These are phyloP conservation scores for Brachirus orientalis DNA, from an alignment of 2,113 vertebrate species.

Conservation along the genomic window DNA sequence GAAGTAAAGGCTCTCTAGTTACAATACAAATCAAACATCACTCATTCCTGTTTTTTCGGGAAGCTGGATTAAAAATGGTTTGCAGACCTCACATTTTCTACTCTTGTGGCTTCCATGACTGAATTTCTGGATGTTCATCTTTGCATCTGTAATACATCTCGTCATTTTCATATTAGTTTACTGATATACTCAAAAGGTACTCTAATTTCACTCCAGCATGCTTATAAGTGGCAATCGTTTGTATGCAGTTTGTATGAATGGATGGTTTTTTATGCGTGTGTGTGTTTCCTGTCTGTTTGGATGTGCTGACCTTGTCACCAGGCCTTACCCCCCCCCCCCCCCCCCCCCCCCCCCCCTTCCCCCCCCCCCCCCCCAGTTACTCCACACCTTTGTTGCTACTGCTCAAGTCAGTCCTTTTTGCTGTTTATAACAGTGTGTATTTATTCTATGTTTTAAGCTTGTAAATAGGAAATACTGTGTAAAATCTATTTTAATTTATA, in stretches of 20 bases:
- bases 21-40: background rate
- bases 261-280: conserved; percentile 28
- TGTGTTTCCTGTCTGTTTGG: conserved; percentile 22
- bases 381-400: conserved; percentile 81
- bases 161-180: conserved; percentile 50
- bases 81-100: conserved; percentile 40
- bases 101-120: conserved; percentile 7
- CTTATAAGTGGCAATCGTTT: conserved; percentile 49
- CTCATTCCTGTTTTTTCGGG: background rate
- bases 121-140: conserved; percentile 13
- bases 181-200: conserved; percentile 74
- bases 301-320: conserved; percentile 50
- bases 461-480: conserved; percentile 98
- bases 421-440: conserved; percentile 99
- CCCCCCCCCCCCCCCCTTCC: too few species aligned
- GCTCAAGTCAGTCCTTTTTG: conserved; percentile 90
- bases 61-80: conserved; percentile 48
- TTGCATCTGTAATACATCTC: too few species aligned
- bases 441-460: conserved; percentile 91
- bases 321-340: conserved; percentile 59
- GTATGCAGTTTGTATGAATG: conserved; percentile 38
- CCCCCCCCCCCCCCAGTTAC: conserved; percentile 45
- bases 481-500: conserved; percentile 99
- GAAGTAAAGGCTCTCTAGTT: conserved; percentile 18
- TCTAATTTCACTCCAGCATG: conserved; percentile 60